phyloP scores from a whole-genome alignment of 2,797 vertebrate species.

The Nannoperca obscura region DNA sequence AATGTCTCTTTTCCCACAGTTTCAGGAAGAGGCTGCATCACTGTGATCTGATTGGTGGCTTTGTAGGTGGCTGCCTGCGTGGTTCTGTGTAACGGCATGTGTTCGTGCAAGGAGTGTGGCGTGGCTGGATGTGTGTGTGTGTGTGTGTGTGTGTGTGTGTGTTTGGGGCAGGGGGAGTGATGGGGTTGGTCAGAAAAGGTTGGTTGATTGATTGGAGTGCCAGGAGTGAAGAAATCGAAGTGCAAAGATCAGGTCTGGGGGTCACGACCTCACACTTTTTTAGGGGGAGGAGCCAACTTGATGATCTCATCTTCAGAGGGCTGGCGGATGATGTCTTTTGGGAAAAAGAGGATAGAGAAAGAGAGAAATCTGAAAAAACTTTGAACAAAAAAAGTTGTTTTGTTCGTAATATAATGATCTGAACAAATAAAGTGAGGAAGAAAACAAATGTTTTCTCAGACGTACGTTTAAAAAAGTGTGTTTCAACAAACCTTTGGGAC shows the following conservation, averaged over 20 bases:
- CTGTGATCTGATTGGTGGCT: constrained; percentile 78
- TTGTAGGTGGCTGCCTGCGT: constrained; percentile 41
- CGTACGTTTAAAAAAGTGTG: no score
- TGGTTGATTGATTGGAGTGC: constrained; percentile 68
- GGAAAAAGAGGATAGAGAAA: background rate
- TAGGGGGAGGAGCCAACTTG: constrained; percentile 95
- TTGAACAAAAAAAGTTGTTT: background rate
- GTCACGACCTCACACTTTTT: constrained; percentile 89
- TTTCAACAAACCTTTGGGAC: no score
- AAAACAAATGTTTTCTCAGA: background rate
- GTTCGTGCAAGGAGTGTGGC: constrained; percentile 33
- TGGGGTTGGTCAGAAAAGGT: constrained; percentile 54
- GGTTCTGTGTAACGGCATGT: constrained; percentile 39
- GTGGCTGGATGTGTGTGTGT: constrained; percentile 8
- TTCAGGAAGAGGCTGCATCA: constrained; percentile 56
- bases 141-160: constrained; percentile 3
- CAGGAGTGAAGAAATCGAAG: constrained; percentile 74
- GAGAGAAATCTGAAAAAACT: constrained; percentile 19
- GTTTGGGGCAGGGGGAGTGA: constrained; percentile 17
- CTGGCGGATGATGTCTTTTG: constrained; percentile 94
- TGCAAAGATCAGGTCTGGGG: constrained; percentile 64
- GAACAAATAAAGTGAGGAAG: background rate
- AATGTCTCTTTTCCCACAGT: constrained; percentile 35
- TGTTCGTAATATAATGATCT: background rate
- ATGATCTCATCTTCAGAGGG: constrained; percentile 98